Evolutionary conservation across 2,797 vertebrate species (phyloP), one percentile per base, ranked within the genome.

Genomic region (Gallinago solitaria): DNA sequence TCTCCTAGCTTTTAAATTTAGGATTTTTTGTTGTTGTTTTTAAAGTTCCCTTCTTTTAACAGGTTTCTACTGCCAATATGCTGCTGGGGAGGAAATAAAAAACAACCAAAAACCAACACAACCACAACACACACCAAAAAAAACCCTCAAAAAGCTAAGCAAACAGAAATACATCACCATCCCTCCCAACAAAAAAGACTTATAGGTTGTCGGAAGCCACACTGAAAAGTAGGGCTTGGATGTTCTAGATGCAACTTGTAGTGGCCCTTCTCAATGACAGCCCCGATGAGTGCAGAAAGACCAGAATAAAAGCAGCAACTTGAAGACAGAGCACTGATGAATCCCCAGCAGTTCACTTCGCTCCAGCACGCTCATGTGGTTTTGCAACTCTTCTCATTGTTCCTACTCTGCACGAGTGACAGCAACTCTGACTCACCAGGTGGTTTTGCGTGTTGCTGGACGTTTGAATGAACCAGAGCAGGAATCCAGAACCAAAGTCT

Each of bases 351-450:
- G 18, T 30, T 83, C 33, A 14, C 39, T 67, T 50, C 1, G 2
- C 56, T 65, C 33, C 37, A 90, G n/a, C 18, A 24, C 30, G 59
- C 24, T 48, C 51, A 6, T 2, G 8, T 0, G 0, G 25, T 68
- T 81, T 74, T 77, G 16, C 48, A 81, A 15, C 30, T 67, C 39
- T 41, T 37, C 13, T 61, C 6, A 30, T 56, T 1, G 0, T 30
- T 81, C 45, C n/a, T 83, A 10, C 14, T 67, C 64, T 27, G 18
- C 6, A 16, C 0, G 4, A 78, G 27, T 3, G 7, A 30, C 69
- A 78, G 51, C 60, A 83, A 83, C 19, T 48, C 37, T 19, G 35
- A 74, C 17, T 69, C 57, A 71, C 16, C 28, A 65, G 9, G 9
- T 80, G 17, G 24, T 23, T 77, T 56, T 35, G 12, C 27, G 16